These are phyloP conservation scores for Drosophila meridiana DNA, from an alignment of 2,888 invertebrate genomes.

Conservation along the genomic window DNA sequence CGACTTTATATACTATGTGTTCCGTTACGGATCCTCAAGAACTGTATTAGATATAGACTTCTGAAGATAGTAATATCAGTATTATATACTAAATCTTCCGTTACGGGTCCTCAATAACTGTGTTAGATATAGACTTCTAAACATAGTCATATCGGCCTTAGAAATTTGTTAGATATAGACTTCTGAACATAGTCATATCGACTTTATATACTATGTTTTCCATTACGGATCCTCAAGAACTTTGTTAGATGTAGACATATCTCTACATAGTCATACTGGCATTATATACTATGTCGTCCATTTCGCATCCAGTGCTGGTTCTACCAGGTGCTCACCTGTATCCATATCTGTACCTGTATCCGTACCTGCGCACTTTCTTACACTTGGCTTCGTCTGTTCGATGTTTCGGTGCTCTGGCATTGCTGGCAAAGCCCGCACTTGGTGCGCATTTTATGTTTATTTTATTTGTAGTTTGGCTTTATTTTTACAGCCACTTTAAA, in stretches of 20 bases:
- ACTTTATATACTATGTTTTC: too few species aligned
- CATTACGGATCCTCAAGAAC: not conserved
- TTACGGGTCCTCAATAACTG: too few species aligned
- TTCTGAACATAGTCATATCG: too few species aligned
- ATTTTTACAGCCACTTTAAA: slow-evolving; percentile 74
- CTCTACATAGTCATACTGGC: not conserved
- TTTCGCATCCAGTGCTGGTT: not conserved
- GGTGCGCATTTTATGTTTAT: slow-evolving; percentile 74
- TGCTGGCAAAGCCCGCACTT: slow-evolving; percentile 68
- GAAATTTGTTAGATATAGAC: too few species aligned
- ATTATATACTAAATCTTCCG: too few species aligned
- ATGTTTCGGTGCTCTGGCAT: not conserved
- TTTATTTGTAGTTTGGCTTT: slow-evolving; percentile 75
- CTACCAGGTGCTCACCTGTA: slow-evolving; percentile 5
- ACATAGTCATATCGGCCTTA: too few species aligned
- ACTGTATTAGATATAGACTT: too few species aligned
- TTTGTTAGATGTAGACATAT: not conserved
- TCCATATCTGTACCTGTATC: not conserved
- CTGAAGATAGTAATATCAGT: too few species aligned
- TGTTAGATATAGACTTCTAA: too few species aligned
- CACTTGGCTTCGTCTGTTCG: not conserved
- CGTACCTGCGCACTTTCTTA: slow-evolving; percentile 3
- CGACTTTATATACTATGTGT: too few species aligned
- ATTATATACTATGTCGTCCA: not conserved
- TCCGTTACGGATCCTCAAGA: too few species aligned